Evolutionary conservation across 2,113 vertebrate genomes (phyloP), one percentile per base, ranked within the genome.

Genomic region (Grus americana): DNA sequence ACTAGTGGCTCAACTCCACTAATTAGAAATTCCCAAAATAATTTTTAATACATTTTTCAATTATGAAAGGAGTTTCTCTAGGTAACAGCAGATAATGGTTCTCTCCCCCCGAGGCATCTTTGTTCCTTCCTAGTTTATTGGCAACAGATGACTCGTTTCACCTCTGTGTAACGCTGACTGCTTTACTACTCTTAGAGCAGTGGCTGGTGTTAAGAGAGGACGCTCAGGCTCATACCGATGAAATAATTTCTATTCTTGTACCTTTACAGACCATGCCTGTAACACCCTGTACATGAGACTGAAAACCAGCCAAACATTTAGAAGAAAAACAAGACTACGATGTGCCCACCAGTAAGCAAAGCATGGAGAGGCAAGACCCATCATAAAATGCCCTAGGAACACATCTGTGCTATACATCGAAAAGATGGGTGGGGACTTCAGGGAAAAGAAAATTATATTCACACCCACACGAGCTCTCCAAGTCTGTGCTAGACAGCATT

Each of bases 1-100:
- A 8, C 83, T 63, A 93, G 34, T 38, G 70, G 58, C 80, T 95
- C 54, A 7, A 58, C 27, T 80, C 38, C n/a, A 38, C 83, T 95
- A 97, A 97, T 97, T 97, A 95, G 63, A 94, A 91, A 68, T 42
- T 55, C 94, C 91, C 40, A 95, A 95, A 97, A 97, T 97, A 97
- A 85, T 87, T 91, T 88, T 92, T 91, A 96, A 97, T 96, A 93
- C 6, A 7, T 67, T 93, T 96, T 89, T 85, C 92, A 95, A 95
- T 97, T 97, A 93, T 54, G 42, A 70, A 85, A 85, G 70, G 49
- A 73, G 17, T 52, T 84, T 68, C 66, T 85, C 0, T 23, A 85
- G 61, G 83, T 91, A 91, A 57, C 20, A 66, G 76, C 40, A 95
- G 91, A 68, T 70, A 79, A 92, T 46, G 36, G 68, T 16, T 5